These are phyloP conservation scores for Pardosa pseudoannulata DNA, from an alignment of 2,888 invertebrate genomes.

Conservation along the genomic window DNA sequence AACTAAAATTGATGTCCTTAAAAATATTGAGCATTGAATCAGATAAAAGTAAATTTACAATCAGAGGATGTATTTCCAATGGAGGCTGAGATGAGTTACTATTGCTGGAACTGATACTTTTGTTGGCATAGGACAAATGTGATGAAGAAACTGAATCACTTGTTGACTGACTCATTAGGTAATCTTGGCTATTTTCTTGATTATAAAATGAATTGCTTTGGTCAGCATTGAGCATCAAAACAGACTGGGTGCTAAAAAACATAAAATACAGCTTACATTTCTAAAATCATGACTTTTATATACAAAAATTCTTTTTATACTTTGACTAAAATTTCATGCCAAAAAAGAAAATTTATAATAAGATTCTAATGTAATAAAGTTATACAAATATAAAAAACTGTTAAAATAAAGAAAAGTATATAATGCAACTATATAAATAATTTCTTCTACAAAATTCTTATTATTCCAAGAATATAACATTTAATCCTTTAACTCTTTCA, in stretches of 20 bases:
- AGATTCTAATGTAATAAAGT: no score
- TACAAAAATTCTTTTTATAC: no score
- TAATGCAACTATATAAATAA: no score
- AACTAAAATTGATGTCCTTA: constrained; percentile 97
- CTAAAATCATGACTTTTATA: no score
- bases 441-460: no score
- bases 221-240: background rate
- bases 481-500: no score
- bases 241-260: background rate
- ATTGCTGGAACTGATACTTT: constrained; percentile 81
- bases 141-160: constrained; percentile 88
- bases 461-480: no score
- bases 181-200: background rate
- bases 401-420: no score
- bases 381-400: no score
- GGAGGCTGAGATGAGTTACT: constrained; percentile 76
- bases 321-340: no score
- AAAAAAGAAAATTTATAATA: no score
- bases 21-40: constrained; percentile 98
- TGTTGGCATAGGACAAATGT: constrained; percentile 84
- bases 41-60: constrained; percentile 91
- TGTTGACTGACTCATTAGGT: constrained; percentile 75
- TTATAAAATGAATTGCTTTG: background rate
- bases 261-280: no score
- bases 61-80: constrained; percentile 90